Conservation (phyloP, 2,797 vertebrate species). For the Trichosurus vulpecula region DNA sequence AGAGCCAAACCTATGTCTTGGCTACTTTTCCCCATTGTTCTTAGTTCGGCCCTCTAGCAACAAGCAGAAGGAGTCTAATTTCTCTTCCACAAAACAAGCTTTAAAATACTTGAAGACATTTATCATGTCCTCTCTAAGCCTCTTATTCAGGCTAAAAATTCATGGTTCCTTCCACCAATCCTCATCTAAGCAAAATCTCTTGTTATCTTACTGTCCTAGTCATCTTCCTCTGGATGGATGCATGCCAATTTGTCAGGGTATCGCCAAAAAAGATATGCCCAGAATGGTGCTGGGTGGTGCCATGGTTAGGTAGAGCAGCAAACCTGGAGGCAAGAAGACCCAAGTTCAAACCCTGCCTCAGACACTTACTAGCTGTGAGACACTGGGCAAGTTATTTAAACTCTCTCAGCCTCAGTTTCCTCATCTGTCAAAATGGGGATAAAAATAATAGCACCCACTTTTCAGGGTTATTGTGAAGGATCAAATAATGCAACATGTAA, state of each 20-base stretch:
- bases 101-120: neutral
- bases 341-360: neutral
- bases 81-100: neutral
- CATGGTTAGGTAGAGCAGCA: neutral
- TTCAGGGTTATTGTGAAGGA: neutral
- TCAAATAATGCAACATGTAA: neutral
- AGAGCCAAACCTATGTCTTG: neutral
- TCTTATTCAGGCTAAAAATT: neutral
- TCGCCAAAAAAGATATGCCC: neutral
- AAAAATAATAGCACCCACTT: neutral
- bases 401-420: neutral
- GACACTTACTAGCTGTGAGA: neutral
- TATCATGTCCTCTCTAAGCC: neutral
- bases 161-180: neutral
- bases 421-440: neutral
- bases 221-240: neutral
- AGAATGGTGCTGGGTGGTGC: neutral
- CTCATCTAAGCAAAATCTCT: neutral
- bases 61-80: neutral
- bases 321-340: neutral
- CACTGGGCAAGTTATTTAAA: neutral
- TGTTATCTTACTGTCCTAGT: neutral
- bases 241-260: neutral
- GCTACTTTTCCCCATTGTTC: neutral
- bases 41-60: neutral